Conservation (phyloP, 2,797 vertebrate genomes). For the Cephalopachus bancanus region DNA sequence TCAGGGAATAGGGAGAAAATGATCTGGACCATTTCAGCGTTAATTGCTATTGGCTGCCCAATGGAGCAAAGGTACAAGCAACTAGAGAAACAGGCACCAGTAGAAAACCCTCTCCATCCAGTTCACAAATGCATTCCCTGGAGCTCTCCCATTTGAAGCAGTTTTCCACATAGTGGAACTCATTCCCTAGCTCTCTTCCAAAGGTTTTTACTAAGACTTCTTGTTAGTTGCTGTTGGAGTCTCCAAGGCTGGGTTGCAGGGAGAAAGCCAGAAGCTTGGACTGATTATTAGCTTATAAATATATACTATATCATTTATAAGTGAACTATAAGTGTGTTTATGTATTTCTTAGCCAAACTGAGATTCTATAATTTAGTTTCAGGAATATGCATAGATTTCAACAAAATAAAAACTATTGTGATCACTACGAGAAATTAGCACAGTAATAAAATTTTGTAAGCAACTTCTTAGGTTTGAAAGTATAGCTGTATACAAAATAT, state of each 20-base stretch:
- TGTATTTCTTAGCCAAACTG: background rate
- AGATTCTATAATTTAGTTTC: slow-evolving; percentile 41
- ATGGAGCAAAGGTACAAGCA: background rate
- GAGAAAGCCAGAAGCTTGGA: background rate
- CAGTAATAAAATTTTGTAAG: background rate
- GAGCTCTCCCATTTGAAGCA: background rate
- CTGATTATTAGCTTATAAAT: background rate
- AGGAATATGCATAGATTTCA: background rate
- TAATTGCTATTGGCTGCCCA: background rate
- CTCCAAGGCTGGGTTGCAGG: background rate
- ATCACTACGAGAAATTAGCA: background rate
- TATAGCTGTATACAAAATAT: background rate
- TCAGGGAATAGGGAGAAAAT: background rate
- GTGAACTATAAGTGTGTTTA: background rate
- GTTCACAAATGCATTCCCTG: background rate
- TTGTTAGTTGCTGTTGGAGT: background rate
- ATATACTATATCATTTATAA: background rate
- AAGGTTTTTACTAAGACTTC: background rate
- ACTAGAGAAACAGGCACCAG: background rate
- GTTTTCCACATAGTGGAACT: background rate
- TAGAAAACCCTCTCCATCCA: background rate
- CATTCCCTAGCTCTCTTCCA: background rate
- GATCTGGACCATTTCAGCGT: no score
- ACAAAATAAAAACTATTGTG: background rate
- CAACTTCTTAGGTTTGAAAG: slow-evolving; percentile 32